These are phyloP conservation scores for Panagrolaimus sp. DNA, from an alignment of 1,140 invertebrate species.

Conservation along the genomic window DNA sequence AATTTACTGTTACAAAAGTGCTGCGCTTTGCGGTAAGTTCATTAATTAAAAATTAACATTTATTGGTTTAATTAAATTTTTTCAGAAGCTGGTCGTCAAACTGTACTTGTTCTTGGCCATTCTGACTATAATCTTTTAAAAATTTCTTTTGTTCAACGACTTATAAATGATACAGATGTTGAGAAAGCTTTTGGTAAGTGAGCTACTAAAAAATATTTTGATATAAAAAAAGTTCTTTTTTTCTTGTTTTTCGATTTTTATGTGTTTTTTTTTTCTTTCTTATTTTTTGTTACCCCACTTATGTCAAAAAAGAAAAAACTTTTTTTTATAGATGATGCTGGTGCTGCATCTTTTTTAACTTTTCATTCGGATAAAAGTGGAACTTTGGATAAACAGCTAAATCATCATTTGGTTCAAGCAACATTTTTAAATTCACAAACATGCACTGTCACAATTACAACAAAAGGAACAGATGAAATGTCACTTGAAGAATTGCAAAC, in stretches of 20 bases:
- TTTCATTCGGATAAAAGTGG: conserved; percentile 5
- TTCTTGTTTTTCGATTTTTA: too few species aligned
- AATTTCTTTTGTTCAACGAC: conserved; percentile 4
- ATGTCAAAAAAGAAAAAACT: neutral
- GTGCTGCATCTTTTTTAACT: neutral
- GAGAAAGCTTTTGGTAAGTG: conserved; percentile 5
- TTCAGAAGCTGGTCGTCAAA: neutral
- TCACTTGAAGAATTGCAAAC: conserved; percentile 19
- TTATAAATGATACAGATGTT: conserved; percentile 4
- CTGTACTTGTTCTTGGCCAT: conserved; percentile 5
- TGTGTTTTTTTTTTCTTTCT: neutral
- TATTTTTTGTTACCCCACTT: neutral
- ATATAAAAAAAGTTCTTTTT: too few species aligned
- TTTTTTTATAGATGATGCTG: neutral
- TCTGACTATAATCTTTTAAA: conserved; percentile 9
- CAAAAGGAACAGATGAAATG: conserved; percentile 23
- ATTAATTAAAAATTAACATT: too few species aligned
- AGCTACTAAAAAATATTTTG: neutral
- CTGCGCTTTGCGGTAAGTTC: too few species aligned
- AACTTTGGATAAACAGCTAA: neutral
- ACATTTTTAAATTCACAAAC: neutral
- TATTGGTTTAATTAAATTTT: too few species aligned
- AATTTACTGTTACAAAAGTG: too few species aligned
- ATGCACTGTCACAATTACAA: conserved; percentile 10
- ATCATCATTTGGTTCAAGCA: conserved; percentile 8